phyloP scores from a whole-genome alignment of 2,888 invertebrate genomes.

The Hypercompe scribonia region DNA sequence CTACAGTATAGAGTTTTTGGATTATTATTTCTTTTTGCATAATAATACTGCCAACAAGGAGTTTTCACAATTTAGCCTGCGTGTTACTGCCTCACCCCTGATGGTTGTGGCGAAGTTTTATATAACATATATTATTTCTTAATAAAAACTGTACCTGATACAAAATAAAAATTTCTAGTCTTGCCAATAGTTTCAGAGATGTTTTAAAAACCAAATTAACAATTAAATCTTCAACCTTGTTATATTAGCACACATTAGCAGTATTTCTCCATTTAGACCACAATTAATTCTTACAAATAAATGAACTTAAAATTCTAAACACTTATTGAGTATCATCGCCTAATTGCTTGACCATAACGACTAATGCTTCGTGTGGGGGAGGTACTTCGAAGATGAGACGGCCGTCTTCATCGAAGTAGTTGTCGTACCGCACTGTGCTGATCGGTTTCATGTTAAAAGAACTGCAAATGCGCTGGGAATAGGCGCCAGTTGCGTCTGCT shows the following conservation, averaged over 20 bases:
- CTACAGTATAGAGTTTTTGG: background rate
- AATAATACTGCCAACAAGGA: too few species aligned
- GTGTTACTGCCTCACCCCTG: background rate
- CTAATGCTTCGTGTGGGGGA: constrained; percentile 91
- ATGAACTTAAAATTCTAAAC: background rate
- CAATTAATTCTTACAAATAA: background rate
- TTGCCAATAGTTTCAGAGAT: background rate
- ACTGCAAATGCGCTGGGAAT: constrained; percentile 91
- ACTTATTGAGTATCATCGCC: background rate
- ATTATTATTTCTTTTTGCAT: too few species aligned
- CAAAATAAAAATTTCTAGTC: background rate
- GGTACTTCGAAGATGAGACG: constrained; percentile 87
- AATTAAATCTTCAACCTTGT: background rate
- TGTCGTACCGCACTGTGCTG: constrained; percentile 89
- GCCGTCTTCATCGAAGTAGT: constrained; percentile 88
- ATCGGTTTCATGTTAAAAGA: constrained; percentile 89
- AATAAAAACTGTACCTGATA: background rate
- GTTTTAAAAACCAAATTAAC: background rate
- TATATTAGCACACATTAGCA: background rate
- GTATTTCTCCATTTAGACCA: background rate
- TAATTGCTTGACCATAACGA: constrained; percentile 88
- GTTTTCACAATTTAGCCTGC: background rate
- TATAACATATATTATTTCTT: background rate
- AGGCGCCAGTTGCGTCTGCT: constrained; percentile 93
- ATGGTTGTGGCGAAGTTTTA: background rate